Base-by-base conservation (phyloP, 2,797 vertebrate genomes). In the Margarornis squamiger region DNA sequence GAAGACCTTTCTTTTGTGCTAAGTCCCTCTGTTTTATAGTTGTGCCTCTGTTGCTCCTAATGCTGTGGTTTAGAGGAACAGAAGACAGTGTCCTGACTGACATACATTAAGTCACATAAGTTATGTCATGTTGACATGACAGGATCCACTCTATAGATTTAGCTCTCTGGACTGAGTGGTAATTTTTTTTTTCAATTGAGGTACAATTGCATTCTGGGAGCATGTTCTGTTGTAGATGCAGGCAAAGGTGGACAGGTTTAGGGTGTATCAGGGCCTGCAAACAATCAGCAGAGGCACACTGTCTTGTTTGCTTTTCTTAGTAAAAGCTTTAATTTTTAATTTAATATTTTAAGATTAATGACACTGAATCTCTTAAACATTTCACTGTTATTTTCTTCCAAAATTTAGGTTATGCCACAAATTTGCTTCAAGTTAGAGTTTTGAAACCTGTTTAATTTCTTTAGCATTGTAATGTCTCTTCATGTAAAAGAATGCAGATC, bases 1-100 rank as follows among this genome's bases (percentile, higher is more conserved):
- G 22, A n/a, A 67, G 22, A 39, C 27, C 22, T 45, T 20, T 29
- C 9, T 23, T 1, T 63, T 70, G 1, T 0, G 0, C 22, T 43
- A 41, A 70, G 36, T 17, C 19, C 5, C 9, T 77, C 34, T 78
- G 45, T 7, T 38, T 86, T n/a, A 8, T 30, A 77, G 10, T 52
- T 11, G 3, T 54, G 14, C 41, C 22, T 52, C 27, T 43, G 5
- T 16, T 39, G 6, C 43, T 49, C 8, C 16, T 36, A 10, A 10
- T 12, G 14, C 19, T 54, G 51, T 36, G 16, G 8, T 74, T 74
- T 43, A 74, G 24, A 70, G 46, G n/a, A 79, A 36, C 2, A 4
- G 23, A 48, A 72, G 51, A 24, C 22, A n/a, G 6, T 4, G 4
- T 63, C 48, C 34, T 57, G 45, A 51, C 24, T 48, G 62, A 30